A percentile compares a stretch with the other conserved stretches of the same genome.
Conservation (phyloP, 35 echinoderm and acorn worm genomes). For the Amphiura filiformis region DNA sequence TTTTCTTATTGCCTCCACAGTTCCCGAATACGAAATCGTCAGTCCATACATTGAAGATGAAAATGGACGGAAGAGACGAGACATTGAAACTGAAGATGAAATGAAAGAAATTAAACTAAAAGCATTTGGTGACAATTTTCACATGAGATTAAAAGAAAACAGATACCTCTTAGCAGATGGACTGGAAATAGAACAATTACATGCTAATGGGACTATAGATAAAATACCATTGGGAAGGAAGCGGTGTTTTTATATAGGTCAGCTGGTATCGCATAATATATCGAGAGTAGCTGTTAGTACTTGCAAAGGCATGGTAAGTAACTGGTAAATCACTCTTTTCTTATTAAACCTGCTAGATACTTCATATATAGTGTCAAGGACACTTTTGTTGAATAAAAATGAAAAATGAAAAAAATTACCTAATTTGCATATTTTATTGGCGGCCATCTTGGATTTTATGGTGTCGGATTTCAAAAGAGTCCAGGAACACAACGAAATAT, state of each 20-base stretch:
- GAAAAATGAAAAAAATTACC: no score
- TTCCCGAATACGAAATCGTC: no score
- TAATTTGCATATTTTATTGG: no score
- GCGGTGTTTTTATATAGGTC: not conserved
- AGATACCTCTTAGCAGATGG: not conserved
- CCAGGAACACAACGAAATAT: no score
- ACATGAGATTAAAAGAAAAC: constrained; percentile 1
- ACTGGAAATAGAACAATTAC: not conserved
- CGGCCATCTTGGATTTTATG: no score
- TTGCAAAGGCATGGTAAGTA: constrained; percentile 8
- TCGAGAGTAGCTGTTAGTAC: not conserved
- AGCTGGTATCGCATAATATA: not conserved
- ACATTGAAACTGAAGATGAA: not conserved
- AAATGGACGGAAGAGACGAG: not conserved
- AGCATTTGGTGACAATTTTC: not conserved
- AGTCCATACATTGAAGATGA: not conserved
- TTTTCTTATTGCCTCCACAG: no score
- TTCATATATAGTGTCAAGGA: no score
- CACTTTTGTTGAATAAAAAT: no score
- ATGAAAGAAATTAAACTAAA: not conserved
- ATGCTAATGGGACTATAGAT: not conserved
- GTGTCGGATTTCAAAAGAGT: no score
- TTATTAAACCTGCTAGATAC: no score
- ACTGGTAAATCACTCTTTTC: no score
- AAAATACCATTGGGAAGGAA: not conserved